Evolutionary conservation across 1,140 invertebrate genomes (phyloP).

Genomic region (Cherax destructor): DNA sequence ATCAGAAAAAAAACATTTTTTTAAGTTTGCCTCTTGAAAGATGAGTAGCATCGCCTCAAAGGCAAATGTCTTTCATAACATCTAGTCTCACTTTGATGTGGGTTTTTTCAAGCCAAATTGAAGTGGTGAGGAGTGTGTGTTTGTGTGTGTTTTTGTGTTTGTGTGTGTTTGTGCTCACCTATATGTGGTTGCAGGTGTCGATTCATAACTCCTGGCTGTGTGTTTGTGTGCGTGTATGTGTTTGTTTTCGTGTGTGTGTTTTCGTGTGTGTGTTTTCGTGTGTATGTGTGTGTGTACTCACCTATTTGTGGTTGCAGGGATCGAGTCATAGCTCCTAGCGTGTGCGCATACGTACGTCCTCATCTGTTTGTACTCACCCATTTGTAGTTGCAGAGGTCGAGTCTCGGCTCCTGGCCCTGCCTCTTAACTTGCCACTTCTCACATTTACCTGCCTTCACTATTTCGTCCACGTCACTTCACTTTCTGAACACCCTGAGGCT

Average conservation of each 20-base stretch:
- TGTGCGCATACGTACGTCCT: constrained; percentile 17
- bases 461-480: too few species aligned
- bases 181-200: too few species aligned
- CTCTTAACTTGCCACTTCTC: too few species aligned
- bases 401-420: too few species aligned
- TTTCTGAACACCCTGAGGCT: too few species aligned
- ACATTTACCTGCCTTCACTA: too few species aligned
- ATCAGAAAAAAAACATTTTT: too few species aligned
- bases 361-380: too few species aligned
- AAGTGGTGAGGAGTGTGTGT: background rate
- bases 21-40: too few species aligned
- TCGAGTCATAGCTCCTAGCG: too few species aligned
- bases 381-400: too few species aligned
- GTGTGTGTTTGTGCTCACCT: background rate
- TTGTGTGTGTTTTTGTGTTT: background rate
- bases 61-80: background rate
- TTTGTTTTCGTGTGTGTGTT: background rate
- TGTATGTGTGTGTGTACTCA: constrained; percentile 27
- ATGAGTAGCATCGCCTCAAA: background rate
- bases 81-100: background rate
- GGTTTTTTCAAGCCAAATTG: background rate
- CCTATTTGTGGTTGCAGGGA: too few species aligned
- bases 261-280: background rate
- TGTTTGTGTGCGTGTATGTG: background rate
- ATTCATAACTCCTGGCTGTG: background rate